Percentiles rank a stretch among this genome's conserved stretches.
Evolutionary conservation across 2,797 vertebrate genomes (phyloP).

Genomic region (Sylvilagus floridanus): DNA sequence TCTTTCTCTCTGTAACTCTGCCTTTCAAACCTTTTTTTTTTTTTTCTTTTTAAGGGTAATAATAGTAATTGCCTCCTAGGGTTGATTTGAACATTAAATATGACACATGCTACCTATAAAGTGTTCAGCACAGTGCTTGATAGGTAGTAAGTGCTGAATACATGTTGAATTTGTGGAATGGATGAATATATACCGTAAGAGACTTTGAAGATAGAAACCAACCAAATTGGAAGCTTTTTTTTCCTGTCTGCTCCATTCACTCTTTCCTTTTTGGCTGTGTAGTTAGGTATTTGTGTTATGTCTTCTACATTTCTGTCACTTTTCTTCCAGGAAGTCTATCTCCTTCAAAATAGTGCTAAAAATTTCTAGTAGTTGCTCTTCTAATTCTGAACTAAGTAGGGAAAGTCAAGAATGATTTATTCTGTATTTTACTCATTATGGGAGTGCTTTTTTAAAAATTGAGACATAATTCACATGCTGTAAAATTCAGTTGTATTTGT

Average conservation of each 20-base stretch:
- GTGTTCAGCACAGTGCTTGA: slow-evolving; percentile 17
- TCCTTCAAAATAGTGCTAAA: slow-evolving; percentile 47
- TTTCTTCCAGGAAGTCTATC: slow-evolving; percentile 54
- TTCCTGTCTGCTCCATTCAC: background rate
- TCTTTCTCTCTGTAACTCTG: too few relatives aligned
- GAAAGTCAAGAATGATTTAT: slow-evolving; percentile 55
- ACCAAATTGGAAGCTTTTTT: background rate
- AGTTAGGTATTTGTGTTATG: slow-evolving; percentile 31
- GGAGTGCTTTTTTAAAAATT: background rate
- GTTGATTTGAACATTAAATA: slow-evolving; percentile 47
- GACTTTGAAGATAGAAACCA: slow-evolving; percentile 44
- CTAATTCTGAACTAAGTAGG: slow-evolving; percentile 51
- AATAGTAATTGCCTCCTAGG: slow-evolving; percentile 26
- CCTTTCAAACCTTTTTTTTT: too few relatives aligned
- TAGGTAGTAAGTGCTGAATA: slow-evolving; percentile 24
- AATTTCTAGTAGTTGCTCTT: slow-evolving; percentile 33
- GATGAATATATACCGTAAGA: slow-evolving; percentile 25
- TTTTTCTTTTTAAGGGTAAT: background rate
- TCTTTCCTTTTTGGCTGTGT: slow-evolving; percentile 48
- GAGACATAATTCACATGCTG: background rate
- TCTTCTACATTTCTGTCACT: slow-evolving; percentile 50
- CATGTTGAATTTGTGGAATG: slow-evolving; percentile 53
- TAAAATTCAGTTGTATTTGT: background rate
- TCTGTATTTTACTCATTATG: slow-evolving; percentile 32
- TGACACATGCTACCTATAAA: background rate